Conservation (phyloP, 2,797 vertebrate genomes). For the Taenioides sp. region DNA sequence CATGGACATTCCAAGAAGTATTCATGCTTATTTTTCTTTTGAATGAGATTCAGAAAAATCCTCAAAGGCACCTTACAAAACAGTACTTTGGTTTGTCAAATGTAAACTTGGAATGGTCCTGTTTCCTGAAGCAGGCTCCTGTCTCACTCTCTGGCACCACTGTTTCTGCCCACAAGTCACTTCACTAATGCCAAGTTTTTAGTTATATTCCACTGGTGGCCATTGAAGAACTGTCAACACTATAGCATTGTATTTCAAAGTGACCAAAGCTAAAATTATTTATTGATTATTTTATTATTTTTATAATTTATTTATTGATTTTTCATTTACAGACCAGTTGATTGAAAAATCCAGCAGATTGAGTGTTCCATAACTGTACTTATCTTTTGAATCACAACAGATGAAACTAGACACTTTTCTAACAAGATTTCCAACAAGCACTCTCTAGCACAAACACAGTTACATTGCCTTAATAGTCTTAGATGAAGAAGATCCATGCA, state of each 20-base stretch:
- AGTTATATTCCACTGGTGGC: background rate
- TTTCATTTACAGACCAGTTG: too few relatives aligned
- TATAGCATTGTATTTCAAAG: background rate
- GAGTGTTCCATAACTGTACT: too few relatives aligned
- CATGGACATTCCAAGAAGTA: background rate
- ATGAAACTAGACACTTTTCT: too few relatives aligned
- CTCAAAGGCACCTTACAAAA: slow-evolving; percentile 72
- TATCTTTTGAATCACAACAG: too few relatives aligned
- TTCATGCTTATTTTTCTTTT: background rate
- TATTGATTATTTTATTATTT: too few relatives aligned
- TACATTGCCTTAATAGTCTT: too few relatives aligned
- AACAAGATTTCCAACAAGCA: too few relatives aligned
- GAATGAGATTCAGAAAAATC: slow-evolving; percentile 30
- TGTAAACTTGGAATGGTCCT: slow-evolving; percentile 75
- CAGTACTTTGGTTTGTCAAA: slow-evolving; percentile 72
- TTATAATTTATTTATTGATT: too few relatives aligned
- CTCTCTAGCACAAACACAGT: too few relatives aligned
- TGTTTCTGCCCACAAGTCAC: background rate
- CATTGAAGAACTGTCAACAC: background rate
- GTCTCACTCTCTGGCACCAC: background rate
- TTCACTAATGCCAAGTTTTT: background rate
- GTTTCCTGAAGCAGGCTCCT: slow-evolving; percentile 22
- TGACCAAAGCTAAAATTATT: background rate
- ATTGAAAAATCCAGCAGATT: too few relatives aligned
- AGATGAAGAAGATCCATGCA: too few relatives aligned